Base-by-base conservation (phyloP, 2,113 vertebrate genomes). In the Notothenia rossii region DNA sequence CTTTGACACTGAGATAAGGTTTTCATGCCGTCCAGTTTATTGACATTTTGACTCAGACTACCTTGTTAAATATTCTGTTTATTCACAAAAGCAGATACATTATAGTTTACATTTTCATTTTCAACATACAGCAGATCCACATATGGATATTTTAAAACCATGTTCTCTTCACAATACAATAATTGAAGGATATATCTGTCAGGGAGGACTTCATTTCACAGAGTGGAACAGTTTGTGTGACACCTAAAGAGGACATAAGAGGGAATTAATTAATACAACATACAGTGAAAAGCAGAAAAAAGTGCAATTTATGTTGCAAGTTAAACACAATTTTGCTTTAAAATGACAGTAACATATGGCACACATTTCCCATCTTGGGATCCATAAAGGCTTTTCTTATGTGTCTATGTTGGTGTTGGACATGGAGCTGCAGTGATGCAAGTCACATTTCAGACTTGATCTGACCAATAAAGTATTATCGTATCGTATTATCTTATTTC, bases 171-270 rank as follows among this genome's bases (percentile, higher is more conserved):
- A 45, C 64, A 60, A 62, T 49, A 71, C 43, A 29, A 56, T 55
- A 58, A 66, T 40, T 83, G 74, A 83, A 82, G 77, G 81, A 88
- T 68, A 60, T 49, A 33, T 25, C 55, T 15, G 43, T 14, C 9
- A 59, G 33, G 40, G 56, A 9, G 50, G 58, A 70, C 72, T 87
- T 95, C 78, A 96, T 91, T 96, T 96, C 45, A 95, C 77, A 3
- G 94, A 92, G 81, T 94, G 90, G 82, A 96, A 96, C n/a, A 95
- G 80, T 82, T 95, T 95, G 85, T 95, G 93, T 8, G 95, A 55
- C 90, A 96, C 95, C 95, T 96, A 82, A 36, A 86, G 40, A 60
- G 0, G 22, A 87, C 4, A 86, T 5, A 43, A 74, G 22, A 81
- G 50, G 14, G 36, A 18, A 73, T 40, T n/a, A 2, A 72, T 74